These are phyloP conservation scores for Drosophila repleta DNA, from an alignment of 1,140 invertebrate genomes.

Conservation along the genomic window DNA sequence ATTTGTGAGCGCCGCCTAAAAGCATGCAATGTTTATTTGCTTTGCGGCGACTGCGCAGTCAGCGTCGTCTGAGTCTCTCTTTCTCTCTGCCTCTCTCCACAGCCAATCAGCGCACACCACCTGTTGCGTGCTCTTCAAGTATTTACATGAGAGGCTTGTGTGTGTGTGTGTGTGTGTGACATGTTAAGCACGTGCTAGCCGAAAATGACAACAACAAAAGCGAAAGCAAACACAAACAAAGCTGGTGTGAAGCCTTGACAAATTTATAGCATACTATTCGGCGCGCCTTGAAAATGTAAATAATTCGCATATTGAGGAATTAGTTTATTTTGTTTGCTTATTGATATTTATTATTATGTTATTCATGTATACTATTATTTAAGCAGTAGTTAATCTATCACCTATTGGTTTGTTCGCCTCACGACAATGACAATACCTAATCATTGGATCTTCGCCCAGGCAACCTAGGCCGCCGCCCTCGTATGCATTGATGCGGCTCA, in stretches of 20 bases:
- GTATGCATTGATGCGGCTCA: constrained; percentile 87
- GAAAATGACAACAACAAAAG: constrained; percentile 17
- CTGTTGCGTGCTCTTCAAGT: constrained; percentile 35
- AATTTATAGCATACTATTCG: constrained; percentile 3
- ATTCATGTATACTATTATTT: too few relatives aligned
- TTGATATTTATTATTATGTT: too few relatives aligned
- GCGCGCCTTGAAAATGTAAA: not conserved
- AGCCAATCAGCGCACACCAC: not conserved
- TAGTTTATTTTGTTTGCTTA: not conserved
- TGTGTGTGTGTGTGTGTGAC: constrained; percentile 13
- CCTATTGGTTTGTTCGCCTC: too few relatives aligned
- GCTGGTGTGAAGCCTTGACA: not conserved
- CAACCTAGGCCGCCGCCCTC: constrained; percentile 84
- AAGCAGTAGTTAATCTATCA: too few relatives aligned
- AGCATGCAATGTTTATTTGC: constrained; percentile 75
- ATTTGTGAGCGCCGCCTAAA: constrained; percentile 49
- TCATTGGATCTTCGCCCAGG: constrained; percentile 84
- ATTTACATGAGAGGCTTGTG: constrained; percentile 7
- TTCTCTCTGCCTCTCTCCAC: not conserved
- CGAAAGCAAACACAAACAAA: constrained; percentile 4
- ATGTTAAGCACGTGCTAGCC: constrained; percentile 34
- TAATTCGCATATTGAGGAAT: not conserved
- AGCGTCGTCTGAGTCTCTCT: not conserved
- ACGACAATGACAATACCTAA: constrained; percentile 86
- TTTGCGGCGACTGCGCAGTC: constrained; percentile 58